These are phyloP conservation scores for Lontra canadensis DNA, from an alignment of 2,113 vertebrate genomes.

Conservation along the genomic window DNA sequence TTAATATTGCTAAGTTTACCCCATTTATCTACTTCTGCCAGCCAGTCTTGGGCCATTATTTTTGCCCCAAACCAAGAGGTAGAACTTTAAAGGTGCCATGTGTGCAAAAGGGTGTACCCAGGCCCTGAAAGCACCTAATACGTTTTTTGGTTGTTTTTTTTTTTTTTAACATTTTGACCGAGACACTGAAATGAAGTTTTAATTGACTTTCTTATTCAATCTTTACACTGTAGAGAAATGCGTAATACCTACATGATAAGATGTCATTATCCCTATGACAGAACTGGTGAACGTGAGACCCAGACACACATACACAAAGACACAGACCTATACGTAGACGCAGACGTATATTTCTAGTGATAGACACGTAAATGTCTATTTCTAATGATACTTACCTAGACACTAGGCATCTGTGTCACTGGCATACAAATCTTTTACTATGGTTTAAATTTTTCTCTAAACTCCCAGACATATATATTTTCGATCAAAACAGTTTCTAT, in stretches of 20 bases:
- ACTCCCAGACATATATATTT: conserved; percentile 40
- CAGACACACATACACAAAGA: background rate
- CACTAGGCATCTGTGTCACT: background rate
- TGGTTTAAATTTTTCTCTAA: conserved; percentile 20
- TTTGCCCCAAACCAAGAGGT: background rate
- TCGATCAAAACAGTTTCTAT: background rate
- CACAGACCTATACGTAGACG: background rate
- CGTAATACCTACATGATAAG: background rate
- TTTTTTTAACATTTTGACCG: background rate
- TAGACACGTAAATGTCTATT: background rate
- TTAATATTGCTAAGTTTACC: background rate
- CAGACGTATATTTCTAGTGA: background rate
- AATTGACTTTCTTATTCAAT: background rate
- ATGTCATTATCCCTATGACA: background rate
- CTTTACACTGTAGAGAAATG: background rate
- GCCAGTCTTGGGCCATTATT: background rate
- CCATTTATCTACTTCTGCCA: background rate
- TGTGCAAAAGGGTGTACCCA: background rate
- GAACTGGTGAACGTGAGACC: background rate
- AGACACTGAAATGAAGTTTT: background rate
- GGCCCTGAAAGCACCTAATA: background rate
- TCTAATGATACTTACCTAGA: background rate
- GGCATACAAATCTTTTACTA: background rate
- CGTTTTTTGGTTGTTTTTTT: background rate
- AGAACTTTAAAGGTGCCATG: background rate